phyloP scores from a whole-genome alignment of 2,888 invertebrate genomes.

The Brassicogethes aeneus region DNA sequence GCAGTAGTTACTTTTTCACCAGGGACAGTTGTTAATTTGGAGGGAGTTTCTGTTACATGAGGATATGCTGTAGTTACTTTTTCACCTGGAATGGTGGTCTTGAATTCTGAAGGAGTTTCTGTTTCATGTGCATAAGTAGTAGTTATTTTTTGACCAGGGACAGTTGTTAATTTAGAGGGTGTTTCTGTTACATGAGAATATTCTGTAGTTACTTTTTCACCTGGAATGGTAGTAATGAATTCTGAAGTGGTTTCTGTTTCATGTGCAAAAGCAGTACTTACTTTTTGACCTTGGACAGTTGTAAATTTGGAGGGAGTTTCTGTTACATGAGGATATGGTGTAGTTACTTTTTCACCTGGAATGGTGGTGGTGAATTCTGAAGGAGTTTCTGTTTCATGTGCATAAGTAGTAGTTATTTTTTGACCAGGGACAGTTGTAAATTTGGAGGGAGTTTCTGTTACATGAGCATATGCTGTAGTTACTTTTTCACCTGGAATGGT shows the following conservation, averaged over 20 bases:
- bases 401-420: conserved; percentile 1
- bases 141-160: conserved; percentile 3
- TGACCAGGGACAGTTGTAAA: too few species aligned
- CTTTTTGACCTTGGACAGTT: too few species aligned
- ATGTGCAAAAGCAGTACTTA: too few species aligned
- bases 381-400: neutral
- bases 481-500: too few species aligned
- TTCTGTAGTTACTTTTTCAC: neutral
- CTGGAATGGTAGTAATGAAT: conserved; percentile 1
- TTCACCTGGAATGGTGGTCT: conserved; percentile 1
- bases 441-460: too few species aligned
- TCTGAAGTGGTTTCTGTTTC: conserved; percentile 1
- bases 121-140: conserved; percentile 7
- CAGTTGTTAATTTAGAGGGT: neutral
- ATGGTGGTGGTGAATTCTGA: neutral
- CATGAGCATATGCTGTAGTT: too few species aligned
- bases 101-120: conserved; percentile 1
- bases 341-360: neutral
- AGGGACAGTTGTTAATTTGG: conserved; percentile 1
- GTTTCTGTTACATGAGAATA: conserved; percentile 4
- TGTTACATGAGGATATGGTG: neutral
- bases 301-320: neutral
- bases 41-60: conserved; percentile 5
- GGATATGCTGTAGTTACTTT: neutral
- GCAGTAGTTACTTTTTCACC: neutral